These are phyloP conservation scores for Euplexia lucipara DNA, from an alignment of 2,888 invertebrate genomes.

Conservation along the genomic window DNA sequence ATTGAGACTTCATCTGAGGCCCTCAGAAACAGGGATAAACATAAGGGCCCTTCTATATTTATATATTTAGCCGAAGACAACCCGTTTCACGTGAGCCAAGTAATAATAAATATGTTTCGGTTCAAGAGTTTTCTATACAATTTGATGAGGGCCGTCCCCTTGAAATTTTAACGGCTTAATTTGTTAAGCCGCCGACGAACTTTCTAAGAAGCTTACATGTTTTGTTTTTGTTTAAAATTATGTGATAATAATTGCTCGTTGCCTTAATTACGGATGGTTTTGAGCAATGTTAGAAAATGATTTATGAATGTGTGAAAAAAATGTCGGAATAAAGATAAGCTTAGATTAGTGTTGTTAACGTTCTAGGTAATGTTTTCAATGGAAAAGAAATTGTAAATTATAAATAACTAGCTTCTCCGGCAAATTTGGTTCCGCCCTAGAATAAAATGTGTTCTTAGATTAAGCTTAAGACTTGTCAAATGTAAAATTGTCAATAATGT, in stretches of 20 bases:
- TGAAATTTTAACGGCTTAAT: constrained; percentile 52
- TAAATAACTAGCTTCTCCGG: no score
- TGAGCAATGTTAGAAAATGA: neutral
- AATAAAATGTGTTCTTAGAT: no score
- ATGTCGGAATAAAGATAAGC: neutral
- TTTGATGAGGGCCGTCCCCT: constrained; percentile 46
- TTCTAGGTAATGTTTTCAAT: neutral
- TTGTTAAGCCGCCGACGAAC: constrained; percentile 37
- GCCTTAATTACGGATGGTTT: constrained; percentile 22
- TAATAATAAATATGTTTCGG: constrained; percentile 49
- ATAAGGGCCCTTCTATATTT: neutral
- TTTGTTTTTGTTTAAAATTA: constrained; percentile 57
- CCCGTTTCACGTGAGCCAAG: constrained; percentile 20
- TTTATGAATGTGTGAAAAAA: neutral
- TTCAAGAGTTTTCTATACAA: constrained; percentile 50
- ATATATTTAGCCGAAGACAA: constrained; percentile 38
- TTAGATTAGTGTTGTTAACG: neutral
- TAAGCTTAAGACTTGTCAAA: no score
- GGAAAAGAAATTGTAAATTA: neutral
- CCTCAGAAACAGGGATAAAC: constrained; percentile 8
- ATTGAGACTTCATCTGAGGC: neutral
- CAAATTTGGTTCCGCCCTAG: no score
- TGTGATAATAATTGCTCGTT: constrained; percentile 56
- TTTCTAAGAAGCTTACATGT: constrained; percentile 57
- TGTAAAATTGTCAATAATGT: no score